phyloP scores from a whole-genome alignment of 2,113 vertebrate genomes.

The Poicephalus gulielmi region DNA sequence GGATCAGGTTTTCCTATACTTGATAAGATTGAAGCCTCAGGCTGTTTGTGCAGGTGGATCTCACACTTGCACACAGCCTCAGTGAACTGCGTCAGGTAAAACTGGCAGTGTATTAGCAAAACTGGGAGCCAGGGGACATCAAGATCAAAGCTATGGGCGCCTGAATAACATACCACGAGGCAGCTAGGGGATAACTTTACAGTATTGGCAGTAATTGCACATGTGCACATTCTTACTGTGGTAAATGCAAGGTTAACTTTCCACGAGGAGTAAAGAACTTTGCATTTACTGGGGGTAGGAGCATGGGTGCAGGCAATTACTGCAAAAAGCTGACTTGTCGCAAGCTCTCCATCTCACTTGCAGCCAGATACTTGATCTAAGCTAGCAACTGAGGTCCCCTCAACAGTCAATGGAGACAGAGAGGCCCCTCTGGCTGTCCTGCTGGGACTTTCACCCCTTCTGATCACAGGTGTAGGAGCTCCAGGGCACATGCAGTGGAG shows the following conservation, averaged over 20 bases:
- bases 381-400: background rate
- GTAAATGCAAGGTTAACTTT: background rate
- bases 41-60: conserved; percentile 55
- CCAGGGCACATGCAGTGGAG: background rate
- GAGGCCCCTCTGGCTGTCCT: background rate
- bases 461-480: background rate
- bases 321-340: background rate
- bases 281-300: background rate
- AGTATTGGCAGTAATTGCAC: background rate
- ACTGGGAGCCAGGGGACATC: background rate
- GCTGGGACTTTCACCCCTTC: background rate
- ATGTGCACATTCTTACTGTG: background rate
- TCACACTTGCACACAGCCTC: conserved; percentile 24
- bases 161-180: background rate
- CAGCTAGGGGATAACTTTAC: background rate
- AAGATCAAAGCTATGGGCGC: conserved; percentile 4
- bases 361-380: background rate
- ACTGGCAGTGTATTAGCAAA: background rate
- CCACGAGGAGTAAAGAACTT: background rate
- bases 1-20: conserved; percentile 48
- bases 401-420: background rate
- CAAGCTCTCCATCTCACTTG: background rate
- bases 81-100: background rate
- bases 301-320: background rate
- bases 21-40: conserved; percentile 27